These are phyloP conservation scores for Gorsachius goisagi DNA, from an alignment of 2,113 vertebrate species.

Conservation along the genomic window DNA sequence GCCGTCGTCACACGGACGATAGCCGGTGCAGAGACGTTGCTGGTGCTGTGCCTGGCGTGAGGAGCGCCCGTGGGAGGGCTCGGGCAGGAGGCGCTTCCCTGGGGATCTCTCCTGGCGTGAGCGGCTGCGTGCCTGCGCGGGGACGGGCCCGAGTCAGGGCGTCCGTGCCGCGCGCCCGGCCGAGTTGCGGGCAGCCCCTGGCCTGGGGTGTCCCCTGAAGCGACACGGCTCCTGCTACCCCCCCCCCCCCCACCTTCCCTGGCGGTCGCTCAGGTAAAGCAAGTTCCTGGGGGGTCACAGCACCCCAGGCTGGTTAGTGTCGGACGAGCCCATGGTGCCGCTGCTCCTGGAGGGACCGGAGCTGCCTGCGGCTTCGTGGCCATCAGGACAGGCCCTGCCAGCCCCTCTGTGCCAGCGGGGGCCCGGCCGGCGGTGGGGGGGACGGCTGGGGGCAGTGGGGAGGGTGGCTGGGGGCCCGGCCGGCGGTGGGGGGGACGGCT, in stretches of 20 bases:
- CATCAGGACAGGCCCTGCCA: too few relatives aligned
- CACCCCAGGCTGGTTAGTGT: accelerated
- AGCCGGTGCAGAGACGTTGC: neutral
- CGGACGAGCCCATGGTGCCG: neutral
- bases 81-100: neutral
- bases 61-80: neutral
- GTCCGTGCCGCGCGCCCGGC: accelerated
- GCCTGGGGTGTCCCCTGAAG: neutral
- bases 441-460: too few relatives aligned
- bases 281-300: accelerated
- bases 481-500: too few relatives aligned
- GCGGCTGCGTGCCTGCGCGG: too few relatives aligned
- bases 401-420: accelerated
- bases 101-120: neutral
- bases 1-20: accelerated
- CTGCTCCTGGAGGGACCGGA: too few relatives aligned
- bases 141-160: neutral
- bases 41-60: neutral
- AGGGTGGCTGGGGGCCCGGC: too few relatives aligned
- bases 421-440: neutral
- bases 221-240: too few relatives aligned
- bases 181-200: neutral
- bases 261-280: neutral
- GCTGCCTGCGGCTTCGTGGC: accelerated
- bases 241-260: neutral